These are phyloP conservation scores for Zaprionus tsacasi DNA, from an alignment of 1,140 invertebrate species.

Conservation along the genomic window DNA sequence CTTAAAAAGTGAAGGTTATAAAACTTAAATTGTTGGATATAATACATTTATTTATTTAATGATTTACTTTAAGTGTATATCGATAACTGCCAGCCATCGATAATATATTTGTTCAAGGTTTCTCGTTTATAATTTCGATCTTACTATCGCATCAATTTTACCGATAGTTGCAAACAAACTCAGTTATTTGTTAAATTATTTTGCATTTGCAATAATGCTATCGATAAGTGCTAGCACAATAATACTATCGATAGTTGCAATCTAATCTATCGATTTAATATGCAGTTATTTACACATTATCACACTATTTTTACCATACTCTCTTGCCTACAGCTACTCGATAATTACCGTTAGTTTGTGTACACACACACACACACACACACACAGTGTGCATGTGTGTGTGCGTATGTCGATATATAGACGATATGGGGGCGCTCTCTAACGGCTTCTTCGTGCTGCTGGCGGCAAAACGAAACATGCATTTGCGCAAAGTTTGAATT, in stretches of 20 bases:
- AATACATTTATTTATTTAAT: too few species aligned
- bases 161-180: too few species aligned
- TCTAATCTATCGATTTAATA: background rate
- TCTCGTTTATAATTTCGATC: too few species aligned
- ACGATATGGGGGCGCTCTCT: conserved; percentile 32
- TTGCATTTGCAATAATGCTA: background rate
- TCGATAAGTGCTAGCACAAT: background rate
- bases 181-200: too few species aligned
- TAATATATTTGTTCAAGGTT: too few species aligned
- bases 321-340: background rate
- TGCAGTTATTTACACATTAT: background rate
- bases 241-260: background rate
- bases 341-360: conserved; percentile 2
- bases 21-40: too few species aligned
- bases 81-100: too few species aligned
- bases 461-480: conserved; percentile 38
- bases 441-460: conserved; percentile 29
- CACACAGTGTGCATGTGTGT: conserved; percentile 11
- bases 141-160: background rate
- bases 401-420: conserved; percentile 7
- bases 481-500: conserved; percentile 49
- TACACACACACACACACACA: conserved; percentile 11
- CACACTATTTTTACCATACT: background rate
- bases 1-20: too few species aligned
- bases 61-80: too few species aligned